Evolutionary conservation across 2,888 invertebrate genomes (phyloP).

Genomic region (Ctena decussata): DNA sequence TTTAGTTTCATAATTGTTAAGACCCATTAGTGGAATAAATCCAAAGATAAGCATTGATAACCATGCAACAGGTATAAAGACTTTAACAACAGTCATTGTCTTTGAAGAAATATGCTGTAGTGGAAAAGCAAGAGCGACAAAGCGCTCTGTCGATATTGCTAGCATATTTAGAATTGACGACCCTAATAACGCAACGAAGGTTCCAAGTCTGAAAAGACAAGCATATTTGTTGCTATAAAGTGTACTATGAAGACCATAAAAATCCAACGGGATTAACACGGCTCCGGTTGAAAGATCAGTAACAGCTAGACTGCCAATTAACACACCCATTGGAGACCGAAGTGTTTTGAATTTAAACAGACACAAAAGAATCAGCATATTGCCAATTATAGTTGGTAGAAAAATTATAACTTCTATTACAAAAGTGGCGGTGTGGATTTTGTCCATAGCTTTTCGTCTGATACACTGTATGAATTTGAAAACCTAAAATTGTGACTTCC

Average conservation of each 20-base stretch:
- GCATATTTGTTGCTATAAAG: slow-evolving; percentile 16
- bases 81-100: not conserved
- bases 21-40: not conserved
- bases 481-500: not conserved
- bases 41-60: not conserved
- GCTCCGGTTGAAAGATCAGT: slow-evolving; percentile 42
- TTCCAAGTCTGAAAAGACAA: too few relatives aligned
- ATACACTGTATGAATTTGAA: not conserved
- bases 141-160: slow-evolving; percentile 50
- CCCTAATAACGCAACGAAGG: slow-evolving; percentile 13
- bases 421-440: not conserved
- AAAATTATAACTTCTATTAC: slow-evolving; percentile 25
- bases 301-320: slow-evolving; percentile 41
- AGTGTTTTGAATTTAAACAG: slow-evolving; percentile 30
- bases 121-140: slow-evolving; percentile 28
- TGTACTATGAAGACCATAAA: slow-evolving; percentile 31
- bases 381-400: slow-evolving; percentile 48
- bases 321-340: slow-evolving; percentile 36
- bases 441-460: not conserved
- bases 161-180: slow-evolving; percentile 38
- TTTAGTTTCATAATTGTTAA: not conserved
- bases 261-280: too few relatives aligned
- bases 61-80: not conserved
- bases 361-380: too few relatives aligned
- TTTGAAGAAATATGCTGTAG: not conserved